A percentile compares a stretch with the other conserved stretches of the same genome.
Evolutionary conservation across 1,140 invertebrate species (phyloP).

Genomic region (Wasmannia auropunctata): DNA sequence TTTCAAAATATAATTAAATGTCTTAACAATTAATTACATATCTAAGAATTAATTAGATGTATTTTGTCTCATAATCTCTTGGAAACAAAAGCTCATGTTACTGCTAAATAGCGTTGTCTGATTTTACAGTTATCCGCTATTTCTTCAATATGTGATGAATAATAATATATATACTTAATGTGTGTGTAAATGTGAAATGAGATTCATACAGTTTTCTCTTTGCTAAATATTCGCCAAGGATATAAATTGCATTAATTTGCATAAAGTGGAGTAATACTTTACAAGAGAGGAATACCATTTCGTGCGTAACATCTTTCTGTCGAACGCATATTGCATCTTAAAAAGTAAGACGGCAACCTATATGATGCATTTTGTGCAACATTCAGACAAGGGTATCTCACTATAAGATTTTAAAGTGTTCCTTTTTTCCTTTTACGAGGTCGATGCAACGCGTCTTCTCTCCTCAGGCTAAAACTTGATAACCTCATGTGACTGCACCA

Average conservation of each 20-base stretch:
- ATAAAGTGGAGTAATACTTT: neutral
- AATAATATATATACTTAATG: neutral
- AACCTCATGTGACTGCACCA: slow-evolving; percentile 18
- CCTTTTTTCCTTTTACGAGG: slow-evolving; percentile 25
- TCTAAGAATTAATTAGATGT: too few species aligned
- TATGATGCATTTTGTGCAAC: neutral
- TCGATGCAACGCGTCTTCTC: slow-evolving; percentile 12
- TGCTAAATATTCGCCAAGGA: neutral
- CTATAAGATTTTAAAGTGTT: slow-evolving; percentile 34
- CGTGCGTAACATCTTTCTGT: neutral
- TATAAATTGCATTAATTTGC: neutral
- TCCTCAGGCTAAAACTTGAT: slow-evolving; percentile 25
- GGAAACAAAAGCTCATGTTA: too few species aligned
- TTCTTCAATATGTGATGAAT: neutral
- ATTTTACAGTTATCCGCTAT: neutral
- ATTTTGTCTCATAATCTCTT: neutral
- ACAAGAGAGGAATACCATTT: neutral
- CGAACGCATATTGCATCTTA: neutral
- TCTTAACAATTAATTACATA: neutral
- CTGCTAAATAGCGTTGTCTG: neutral
- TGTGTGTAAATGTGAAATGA: slow-evolving; percentile 1
- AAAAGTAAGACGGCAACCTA: neutral
- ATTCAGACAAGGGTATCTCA: slow-evolving; percentile 24
- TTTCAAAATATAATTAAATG: neutral
- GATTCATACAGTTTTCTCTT: neutral